phyloP scores from a whole-genome alignment of 1,140 invertebrate genomes.

The Bombus terrestris region DNA sequence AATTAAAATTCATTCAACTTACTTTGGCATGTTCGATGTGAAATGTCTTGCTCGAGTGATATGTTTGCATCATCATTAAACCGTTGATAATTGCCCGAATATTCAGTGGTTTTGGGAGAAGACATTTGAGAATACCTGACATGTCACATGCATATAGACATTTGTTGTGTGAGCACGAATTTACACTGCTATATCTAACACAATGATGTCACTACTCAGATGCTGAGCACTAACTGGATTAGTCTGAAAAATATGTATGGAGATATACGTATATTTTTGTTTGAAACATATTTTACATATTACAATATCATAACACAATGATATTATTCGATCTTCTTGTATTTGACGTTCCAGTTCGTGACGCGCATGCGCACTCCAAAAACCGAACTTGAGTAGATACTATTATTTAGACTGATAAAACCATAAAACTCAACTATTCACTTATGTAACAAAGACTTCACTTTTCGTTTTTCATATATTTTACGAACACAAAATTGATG shows the following conservation, averaged over 20 bases:
- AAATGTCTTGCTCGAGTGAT: slow-evolving; percentile 61
- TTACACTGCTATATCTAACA: background rate
- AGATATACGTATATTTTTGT: slow-evolving; percentile 15
- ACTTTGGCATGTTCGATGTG: slow-evolving; percentile 72
- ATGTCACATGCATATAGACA: slow-evolving; percentile 30
- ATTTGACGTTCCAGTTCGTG: slow-evolving; percentile 22
- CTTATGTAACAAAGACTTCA: background rate
- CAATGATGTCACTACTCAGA: background rate
- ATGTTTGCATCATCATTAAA: slow-evolving; percentile 70
- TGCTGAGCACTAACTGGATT: slow-evolving; percentile 20
- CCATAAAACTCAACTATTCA: no score
- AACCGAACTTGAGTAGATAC: background rate
- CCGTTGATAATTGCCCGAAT: slow-evolving; percentile 72
- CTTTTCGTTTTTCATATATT: background rate
- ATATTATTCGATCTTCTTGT: slow-evolving; percentile 21
- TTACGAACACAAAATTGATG: no score
- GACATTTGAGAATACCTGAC: slow-evolving; percentile 63
- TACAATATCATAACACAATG: slow-evolving; percentile 28
- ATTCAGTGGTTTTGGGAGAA: slow-evolving; percentile 59
- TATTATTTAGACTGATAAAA: background rate
- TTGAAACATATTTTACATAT: slow-evolving; percentile 19
- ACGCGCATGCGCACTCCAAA: slow-evolving; percentile 25
- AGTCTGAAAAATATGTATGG: slow-evolving; percentile 4
- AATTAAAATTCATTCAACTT: slow-evolving; percentile 42
- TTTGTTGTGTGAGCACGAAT: background rate